Evolutionary conservation across 2,113 vertebrate species (phyloP), one percentile per base, ranked within the genome.

Genomic region (Delphinapterus leucas): DNA sequence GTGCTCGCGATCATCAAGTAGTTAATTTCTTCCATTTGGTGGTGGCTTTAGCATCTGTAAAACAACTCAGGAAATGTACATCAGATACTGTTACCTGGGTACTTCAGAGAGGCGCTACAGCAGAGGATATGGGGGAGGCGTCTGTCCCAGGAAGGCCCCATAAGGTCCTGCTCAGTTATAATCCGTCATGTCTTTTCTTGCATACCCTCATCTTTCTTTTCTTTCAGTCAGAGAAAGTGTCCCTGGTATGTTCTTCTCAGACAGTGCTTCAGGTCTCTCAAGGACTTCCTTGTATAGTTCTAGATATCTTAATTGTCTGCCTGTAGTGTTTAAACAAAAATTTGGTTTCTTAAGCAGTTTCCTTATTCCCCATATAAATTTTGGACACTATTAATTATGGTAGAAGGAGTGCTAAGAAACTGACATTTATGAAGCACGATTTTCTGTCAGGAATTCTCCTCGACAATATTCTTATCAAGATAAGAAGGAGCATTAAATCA

Each of bases 381-480:
- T 47, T 63, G 15, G 26, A 23, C 33, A 70, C 18, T 86, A 20
- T 25, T 83, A 85, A 84, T 61, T 63, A 89, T 83, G 21, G 3
- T 65, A 76, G 77, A 79, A 65, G 55, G 14, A 70, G 7, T 77
- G 14, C 23, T 85, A 81, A 81, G 70, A 94, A 85, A 53, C 25
- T 61, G 14, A 47, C 14, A 36, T 65, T 47, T 58, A 47, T 63
- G 36, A 84, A 76, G 15, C 23, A n/a, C 4, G 68, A 60, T 49
- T 95, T 95, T 95, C 36, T 85, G 15, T 73, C 11, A 91, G 33
- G 23, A 90, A 61, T 87, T 92, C 36, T 95, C 15, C 15, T 28
- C 73, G 41, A 41, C 31, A 8, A 44, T 61, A 26, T 23, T 70
- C 8, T 33, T 41, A 12, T 93, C 11, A 86, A 71, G 33, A 31